Conservation (phyloP, 2,113 vertebrate species). For the Brachionichthys hirsutus region DNA sequence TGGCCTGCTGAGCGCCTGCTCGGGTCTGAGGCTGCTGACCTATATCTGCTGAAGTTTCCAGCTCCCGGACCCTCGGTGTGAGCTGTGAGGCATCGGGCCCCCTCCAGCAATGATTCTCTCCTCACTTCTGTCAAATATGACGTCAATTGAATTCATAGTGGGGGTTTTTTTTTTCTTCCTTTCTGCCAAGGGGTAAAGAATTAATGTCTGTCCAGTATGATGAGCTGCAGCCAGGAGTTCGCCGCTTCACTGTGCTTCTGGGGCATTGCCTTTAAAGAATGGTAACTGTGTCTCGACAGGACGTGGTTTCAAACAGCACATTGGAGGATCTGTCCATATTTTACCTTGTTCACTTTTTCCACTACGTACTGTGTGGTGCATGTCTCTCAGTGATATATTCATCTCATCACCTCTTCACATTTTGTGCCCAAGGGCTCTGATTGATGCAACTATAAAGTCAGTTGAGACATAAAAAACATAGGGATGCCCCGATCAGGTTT, state of each 20-base stretch:
- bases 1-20: conserved; percentile 27
- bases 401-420: too few species aligned
- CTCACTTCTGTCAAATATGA: conserved; percentile 57
- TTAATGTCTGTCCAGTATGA: conserved; percentile 44
- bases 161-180: conserved; percentile 3
- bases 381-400: too few species aligned
- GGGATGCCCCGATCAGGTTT: too few species aligned
- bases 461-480: too few species aligned
- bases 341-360: not conserved
- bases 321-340: conserved; percentile 4
- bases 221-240: conserved; percentile 23
- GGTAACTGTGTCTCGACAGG: conserved; percentile 35
- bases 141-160: conserved; percentile 48
- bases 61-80: conserved; percentile 26
- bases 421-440: too few species aligned
- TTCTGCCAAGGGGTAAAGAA: conserved; percentile 34
- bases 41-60: conserved; percentile 65
- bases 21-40: conserved; percentile 57
- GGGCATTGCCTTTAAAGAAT: conserved; percentile 36
- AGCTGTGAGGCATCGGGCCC: conserved; percentile 41
- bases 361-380: too few species aligned
- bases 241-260: conserved; percentile 9
- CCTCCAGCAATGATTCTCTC: conserved; percentile 50
- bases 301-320: conserved; percentile 9
- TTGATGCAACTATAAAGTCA: too few species aligned